These are phyloP conservation scores for Gasteruption jaculator DNA, from an alignment of 2,888 invertebrate species.

Conservation along the genomic window DNA sequence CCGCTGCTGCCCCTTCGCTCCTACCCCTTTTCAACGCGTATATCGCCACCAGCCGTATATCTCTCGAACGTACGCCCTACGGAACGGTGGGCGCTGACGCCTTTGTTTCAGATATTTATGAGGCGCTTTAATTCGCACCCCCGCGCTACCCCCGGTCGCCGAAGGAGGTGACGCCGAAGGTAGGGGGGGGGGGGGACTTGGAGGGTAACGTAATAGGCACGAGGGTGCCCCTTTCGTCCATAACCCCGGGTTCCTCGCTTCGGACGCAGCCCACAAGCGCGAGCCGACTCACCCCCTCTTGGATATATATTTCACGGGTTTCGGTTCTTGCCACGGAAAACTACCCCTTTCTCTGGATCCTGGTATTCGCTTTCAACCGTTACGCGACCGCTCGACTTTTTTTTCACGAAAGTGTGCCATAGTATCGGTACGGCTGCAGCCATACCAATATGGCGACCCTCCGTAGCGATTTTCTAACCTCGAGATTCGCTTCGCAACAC, in stretches of 20 bases:
- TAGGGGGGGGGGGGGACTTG: conserved; percentile 14
- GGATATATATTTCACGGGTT: conserved; percentile 54
- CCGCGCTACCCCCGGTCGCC: conserved; percentile 41
- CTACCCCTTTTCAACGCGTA: conserved; percentile 26
- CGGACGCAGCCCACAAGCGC: conserved; percentile 38
- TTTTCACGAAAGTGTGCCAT: too few species aligned
- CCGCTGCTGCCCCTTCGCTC: conserved; percentile 5
- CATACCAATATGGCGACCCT: too few species aligned
- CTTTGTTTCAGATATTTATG: conserved; percentile 53
- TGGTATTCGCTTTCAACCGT: too few species aligned
- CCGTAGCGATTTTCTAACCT: too few species aligned
- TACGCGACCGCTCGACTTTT: conserved; percentile 27
- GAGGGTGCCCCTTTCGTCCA: conserved; percentile 38
- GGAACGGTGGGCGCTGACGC: conserved; percentile 49
- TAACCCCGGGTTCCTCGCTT: conserved; percentile 28
- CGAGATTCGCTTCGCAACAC: too few species aligned
- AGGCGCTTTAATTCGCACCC: conserved; percentile 52
- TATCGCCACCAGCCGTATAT: conserved; percentile 47
- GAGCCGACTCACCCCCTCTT: conserved; percentile 56
- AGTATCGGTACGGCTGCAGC: too few species aligned
- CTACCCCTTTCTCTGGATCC: too few species aligned
- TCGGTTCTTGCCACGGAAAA: too few species aligned
- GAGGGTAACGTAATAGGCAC: conserved; percentile 41
- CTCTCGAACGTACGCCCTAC: conserved; percentile 48
- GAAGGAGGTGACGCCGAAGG: conserved; percentile 31